Evolutionary conservation across 2,797 vertebrate species (phyloP), one percentile per base, ranked within the genome.

Genomic region (Momotus momota): DNA sequence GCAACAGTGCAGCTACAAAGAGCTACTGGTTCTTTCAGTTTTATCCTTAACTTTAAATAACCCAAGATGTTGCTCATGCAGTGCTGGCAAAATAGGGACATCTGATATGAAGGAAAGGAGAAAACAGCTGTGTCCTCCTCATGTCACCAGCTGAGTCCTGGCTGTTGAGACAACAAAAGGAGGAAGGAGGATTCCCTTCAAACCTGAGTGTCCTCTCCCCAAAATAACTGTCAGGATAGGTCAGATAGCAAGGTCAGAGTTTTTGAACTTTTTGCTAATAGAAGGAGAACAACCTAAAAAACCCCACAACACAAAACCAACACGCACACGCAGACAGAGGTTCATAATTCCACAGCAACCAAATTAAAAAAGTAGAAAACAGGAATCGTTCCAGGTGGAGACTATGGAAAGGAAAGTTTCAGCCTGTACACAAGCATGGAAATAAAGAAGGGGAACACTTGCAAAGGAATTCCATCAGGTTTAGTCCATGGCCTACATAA

Each of bases 121-220:
- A 90, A 80, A 84, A 92, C 17, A 52, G 54, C 7, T 12, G 14
- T 26, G 38, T 31, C 54, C 31, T 27, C 41, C 23, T 77, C 1
- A 1, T 43, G 60, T 64, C 71, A 89, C 38, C 33, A 88, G 40
- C 65, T 12, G 45, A 82, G 71, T 62, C 55, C 64, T 80, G 31
- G 52, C 60, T 86, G 35, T 33, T 0, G 0, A 92, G 70, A 64
- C 20, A 91, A 86, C 43, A 86, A 81, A 83, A 88, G 45, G 15
- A 90, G 41, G 65, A 88, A 83, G 49, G 11, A 82, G 52, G 33
- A 80, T 81, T 91, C 71, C 86, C 86, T 89, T 94, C 78, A 92
- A 90, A 41, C 11, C 51, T 12, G 12, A 90, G 41, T 12, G 23
- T 61, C 62, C 64, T 81, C 72, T 77, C 35, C 35, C 49, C 38